Evolutionary conservation across 2,797 vertebrate genomes (phyloP).

Genomic region (Acrossocheilus fasciatus): DNA sequence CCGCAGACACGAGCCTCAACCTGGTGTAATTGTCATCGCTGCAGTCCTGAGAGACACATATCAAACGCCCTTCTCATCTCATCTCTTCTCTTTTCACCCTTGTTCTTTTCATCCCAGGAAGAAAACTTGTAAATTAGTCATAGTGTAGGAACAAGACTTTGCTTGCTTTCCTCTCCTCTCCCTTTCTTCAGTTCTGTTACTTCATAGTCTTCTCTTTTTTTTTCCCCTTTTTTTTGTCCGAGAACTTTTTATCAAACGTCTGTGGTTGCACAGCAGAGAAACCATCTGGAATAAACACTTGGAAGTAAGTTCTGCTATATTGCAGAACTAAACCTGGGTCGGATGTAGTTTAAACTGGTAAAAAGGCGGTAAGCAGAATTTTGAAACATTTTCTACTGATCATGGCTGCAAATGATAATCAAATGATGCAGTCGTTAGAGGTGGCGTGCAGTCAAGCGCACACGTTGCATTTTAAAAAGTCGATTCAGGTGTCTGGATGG

Average conservation of each 20-base stretch:
- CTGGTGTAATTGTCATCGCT: conserved; percentile 98
- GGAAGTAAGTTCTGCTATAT: background rate
- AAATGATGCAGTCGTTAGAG: background rate
- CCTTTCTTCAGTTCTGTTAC: conserved; percentile 56
- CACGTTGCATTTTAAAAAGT: background rate
- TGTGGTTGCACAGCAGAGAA: conserved; percentile 81
- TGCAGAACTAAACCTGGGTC: background rate
- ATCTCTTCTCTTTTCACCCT: conserved; percentile 36
- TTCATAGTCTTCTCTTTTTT: conserved; percentile 73
- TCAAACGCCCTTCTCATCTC: conserved; percentile 91
- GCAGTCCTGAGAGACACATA: conserved; percentile 94
- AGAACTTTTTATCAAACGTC: conserved; percentile 84
- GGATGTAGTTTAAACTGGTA: background rate
- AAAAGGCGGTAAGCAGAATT: background rate
- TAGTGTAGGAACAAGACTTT: conserved; percentile 84
- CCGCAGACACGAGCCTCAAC: conserved; percentile 87
- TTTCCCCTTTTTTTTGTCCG: conserved; percentile 72
- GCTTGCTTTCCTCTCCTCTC: conserved; percentile 34
- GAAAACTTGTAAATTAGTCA: conserved; percentile 92
- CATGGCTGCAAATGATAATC: background rate
- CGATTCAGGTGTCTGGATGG: background rate
- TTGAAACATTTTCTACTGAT: background rate
- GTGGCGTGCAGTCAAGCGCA: background rate
- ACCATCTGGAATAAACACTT: conserved; percentile 82
- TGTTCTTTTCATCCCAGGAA: conserved; percentile 78